Evolutionary conservation across 2,888 invertebrate genomes (phyloP).

Genomic region (Holacanthella duospinosa): DNA sequence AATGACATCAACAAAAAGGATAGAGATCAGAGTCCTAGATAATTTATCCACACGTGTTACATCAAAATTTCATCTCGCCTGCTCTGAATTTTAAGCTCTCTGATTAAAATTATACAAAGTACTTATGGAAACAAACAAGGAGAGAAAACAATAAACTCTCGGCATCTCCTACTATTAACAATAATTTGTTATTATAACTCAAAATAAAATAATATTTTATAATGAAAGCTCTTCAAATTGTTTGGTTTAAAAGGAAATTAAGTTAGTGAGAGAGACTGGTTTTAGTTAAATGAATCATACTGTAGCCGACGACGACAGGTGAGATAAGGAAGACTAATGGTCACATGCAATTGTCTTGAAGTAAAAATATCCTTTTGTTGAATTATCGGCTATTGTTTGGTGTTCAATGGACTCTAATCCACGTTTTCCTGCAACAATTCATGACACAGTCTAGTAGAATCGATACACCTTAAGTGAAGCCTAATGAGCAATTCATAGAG

Average conservation of each 20-base stretch:
- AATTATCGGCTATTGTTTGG: neutral
- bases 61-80: neutral
- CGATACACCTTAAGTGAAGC: too few species aligned
- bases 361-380: neutral
- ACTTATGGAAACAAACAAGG: too few species aligned
- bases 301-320: neutral
- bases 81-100: neutral
- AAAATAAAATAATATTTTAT: too few species aligned
- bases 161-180: too few species aligned
- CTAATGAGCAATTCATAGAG: too few species aligned
- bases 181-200: too few species aligned
- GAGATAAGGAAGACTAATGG: slow-evolving; percentile 6
- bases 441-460: too few species aligned
- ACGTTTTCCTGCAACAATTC: too few species aligned
- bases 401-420: too few species aligned
- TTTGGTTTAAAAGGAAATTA: neutral
- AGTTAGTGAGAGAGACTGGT: neutral
- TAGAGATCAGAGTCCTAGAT: neutral
- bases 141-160: too few species aligned
- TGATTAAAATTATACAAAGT: too few species aligned
- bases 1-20: neutral
- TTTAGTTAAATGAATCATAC: neutral
- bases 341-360: neutral
- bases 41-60: neutral
- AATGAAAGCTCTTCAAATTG: too few species aligned